Conservation (phyloP, 2,888 invertebrate species). For the Mesochorus sp. region DNA sequence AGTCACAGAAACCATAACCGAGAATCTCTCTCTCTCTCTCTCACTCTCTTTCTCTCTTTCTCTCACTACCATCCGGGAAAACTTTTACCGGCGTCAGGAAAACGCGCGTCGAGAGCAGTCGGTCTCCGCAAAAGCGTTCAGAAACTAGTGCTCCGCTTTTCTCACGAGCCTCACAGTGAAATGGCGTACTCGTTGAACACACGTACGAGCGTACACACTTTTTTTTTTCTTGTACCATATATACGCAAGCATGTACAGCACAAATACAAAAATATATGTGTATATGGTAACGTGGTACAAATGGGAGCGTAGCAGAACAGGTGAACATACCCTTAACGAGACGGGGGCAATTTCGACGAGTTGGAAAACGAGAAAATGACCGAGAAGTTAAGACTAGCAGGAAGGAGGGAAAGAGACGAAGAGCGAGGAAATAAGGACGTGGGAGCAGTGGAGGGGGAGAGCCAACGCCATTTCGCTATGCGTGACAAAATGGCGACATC, state of each 20-base stretch:
- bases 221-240: no score
- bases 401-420: background rate
- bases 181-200: background rate
- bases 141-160: slow-evolving; percentile 42
- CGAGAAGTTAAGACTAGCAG: slow-evolving; percentile 36
- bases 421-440: background rate
- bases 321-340: slow-evolving; percentile 41
- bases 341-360: slow-evolving; percentile 5
- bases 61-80: slow-evolving; percentile 11
- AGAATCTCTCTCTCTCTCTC: slow-evolving; percentile 8
- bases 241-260: background rate
- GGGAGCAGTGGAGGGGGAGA: background rate
- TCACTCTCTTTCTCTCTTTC: background rate
- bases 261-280: background rate
- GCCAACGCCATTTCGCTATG: background rate
- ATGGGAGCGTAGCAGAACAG: slow-evolving; percentile 12
- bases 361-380: slow-evolving; percentile 16
- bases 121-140: slow-evolving; percentile 35
- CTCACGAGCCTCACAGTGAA: slow-evolving; percentile 21
- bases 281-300: background rate
- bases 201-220: background rate
- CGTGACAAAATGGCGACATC: slow-evolving; percentile 15
- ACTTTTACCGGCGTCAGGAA: slow-evolving; percentile 50
- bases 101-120: slow-evolving; percentile 38
- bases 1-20: slow-evolving; percentile 52